phyloP scores from a whole-genome alignment of 2,888 invertebrate species.

The Stramonita haemastoma region DNA sequence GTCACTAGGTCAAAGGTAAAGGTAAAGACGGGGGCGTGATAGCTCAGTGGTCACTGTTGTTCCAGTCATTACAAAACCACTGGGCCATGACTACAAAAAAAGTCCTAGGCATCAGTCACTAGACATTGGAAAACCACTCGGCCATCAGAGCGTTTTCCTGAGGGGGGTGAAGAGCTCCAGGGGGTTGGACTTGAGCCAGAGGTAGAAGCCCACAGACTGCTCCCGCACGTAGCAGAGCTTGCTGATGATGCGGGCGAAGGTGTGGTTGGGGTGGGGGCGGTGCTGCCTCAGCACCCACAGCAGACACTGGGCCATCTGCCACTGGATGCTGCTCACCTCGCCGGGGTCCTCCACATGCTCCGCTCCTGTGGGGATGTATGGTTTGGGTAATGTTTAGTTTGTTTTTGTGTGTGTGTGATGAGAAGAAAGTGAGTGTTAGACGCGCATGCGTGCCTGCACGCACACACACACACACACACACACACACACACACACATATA shows the following conservation, averaged over 20 bases:
- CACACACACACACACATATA: no score
- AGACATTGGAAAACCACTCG: not conserved
- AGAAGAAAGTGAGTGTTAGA: no score
- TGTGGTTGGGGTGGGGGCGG: slow-evolving; percentile 21
- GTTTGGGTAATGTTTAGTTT: no score
- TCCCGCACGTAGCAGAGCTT: not conserved
- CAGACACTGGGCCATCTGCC: slow-evolving; percentile 39
- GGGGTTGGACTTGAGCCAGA: slow-evolving; percentile 31
- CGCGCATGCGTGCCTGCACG: no score
- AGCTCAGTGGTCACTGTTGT: no score
- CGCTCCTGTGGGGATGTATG: not conserved
- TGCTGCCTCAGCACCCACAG: slow-evolving; percentile 33
- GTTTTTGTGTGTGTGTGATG: no score
- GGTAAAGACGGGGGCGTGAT: no score
- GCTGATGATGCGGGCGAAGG: slow-evolving; percentile 34
- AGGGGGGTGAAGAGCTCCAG: slow-evolving; percentile 2
- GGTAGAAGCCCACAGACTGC: not conserved
- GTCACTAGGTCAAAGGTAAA: no score
- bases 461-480: no score
- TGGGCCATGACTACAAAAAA: no score
- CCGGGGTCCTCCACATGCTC: slow-evolving; percentile 37
- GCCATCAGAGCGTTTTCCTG: not conserved
- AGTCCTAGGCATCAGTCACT: no score
- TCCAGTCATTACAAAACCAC: no score
- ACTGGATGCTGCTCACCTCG: slow-evolving; percentile 35